Percentiles rank a stretch among this genome's conserved stretches.
These are phyloP conservation scores for Gonocerus acuteangulatus DNA, from an alignment of 2,888 invertebrate genomes.

Conservation along the genomic window DNA sequence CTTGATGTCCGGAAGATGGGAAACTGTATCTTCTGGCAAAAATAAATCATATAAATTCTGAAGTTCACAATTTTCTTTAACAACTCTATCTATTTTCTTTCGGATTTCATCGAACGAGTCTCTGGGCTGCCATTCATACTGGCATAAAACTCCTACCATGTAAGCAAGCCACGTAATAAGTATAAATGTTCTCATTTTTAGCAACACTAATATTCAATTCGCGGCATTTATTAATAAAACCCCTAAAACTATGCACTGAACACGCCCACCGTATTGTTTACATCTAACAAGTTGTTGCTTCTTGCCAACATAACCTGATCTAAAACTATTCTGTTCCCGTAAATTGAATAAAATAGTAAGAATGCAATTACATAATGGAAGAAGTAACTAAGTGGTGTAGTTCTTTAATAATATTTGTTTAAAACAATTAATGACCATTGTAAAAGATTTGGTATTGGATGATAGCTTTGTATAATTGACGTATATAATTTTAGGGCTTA, in stretches of 20 bases:
- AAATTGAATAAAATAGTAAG: no score
- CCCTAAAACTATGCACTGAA: conserved; percentile 4
- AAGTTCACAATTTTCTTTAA: conserved; percentile 80
- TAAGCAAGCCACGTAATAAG: background rate
- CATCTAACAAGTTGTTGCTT: conserved; percentile 33
- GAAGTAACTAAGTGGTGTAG: no score
- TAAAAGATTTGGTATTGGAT: no score
- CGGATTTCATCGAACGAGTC: conserved; percentile 87
- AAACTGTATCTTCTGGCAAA: conserved; percentile 74
- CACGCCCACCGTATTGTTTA: conserved; percentile 26
- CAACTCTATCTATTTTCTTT: conserved; percentile 73
- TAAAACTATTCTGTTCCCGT: no score
- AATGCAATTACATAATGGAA: no score
- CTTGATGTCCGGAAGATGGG: conserved; percentile 87
- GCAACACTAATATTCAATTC: background rate
- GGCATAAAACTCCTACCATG: conserved; percentile 44
- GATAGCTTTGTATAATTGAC: no score
- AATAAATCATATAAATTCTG: conserved; percentile 76
- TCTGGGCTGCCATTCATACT: conserved; percentile 85
- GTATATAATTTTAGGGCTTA: no score
- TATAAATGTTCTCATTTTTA: conserved; percentile 14
- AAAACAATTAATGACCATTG: no score
- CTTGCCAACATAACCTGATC: conserved; percentile 25
- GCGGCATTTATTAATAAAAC: conserved; percentile 4
- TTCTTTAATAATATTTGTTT: no score